Evolutionary conservation across 2,888 invertebrate species (phyloP), one percentile per base, ranked within the genome.

Genomic region (Trypoxylon attenuatum): DNA sequence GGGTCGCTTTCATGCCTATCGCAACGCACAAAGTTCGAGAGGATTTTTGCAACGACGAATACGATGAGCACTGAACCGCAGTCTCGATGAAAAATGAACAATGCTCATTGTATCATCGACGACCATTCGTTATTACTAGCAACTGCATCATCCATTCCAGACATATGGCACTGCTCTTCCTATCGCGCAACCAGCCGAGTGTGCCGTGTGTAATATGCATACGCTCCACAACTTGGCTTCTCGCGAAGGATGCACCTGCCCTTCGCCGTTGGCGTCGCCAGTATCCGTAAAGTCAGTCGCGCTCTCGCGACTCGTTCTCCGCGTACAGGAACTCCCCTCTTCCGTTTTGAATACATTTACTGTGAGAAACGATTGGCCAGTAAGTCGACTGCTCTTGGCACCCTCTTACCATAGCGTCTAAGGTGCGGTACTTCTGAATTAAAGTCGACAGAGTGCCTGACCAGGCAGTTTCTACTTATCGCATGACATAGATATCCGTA

Each of bases 191-290:
- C 33, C 13, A 33, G n/a, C 33, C 10, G 33, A 10, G 25, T 8
- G 13, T 13, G 42, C 51, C 38, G 52, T 43, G 45, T 50, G 56
- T 61, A 68, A 62, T 68, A 66, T 66, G 69, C 63, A 61, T 65
- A 51, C 39, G 49, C 41, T 49, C 54, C 72, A 33, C 51, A 56
- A 18, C 51, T 43, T 29, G 52, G 42, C 47, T n/a, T n/a, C n/a
- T n/a, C n/a, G 45, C 43, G 43, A 62, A 73, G 63, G 71, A 74
- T 71, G 69, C 80, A 81, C 81, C 80, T 81, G 80, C 66, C 65
- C 64, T 63, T 64, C 65, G 71, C 65, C 65, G n/a, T n/a, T n/a
- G n/a, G n/a, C n/a, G n/a, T n/a, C n/a, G n/a, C n/a, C n/a, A n/a
- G n/a, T n/a, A n/a, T n/a, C n/a, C n/a, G n/a, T n/a, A n/a, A n/a